A percentile compares a stretch with the other conserved stretches of the same genome.
Evolutionary conservation across 2,888 invertebrate genomes (phyloP).

Genomic region (Nomada ruficornis): DNA sequence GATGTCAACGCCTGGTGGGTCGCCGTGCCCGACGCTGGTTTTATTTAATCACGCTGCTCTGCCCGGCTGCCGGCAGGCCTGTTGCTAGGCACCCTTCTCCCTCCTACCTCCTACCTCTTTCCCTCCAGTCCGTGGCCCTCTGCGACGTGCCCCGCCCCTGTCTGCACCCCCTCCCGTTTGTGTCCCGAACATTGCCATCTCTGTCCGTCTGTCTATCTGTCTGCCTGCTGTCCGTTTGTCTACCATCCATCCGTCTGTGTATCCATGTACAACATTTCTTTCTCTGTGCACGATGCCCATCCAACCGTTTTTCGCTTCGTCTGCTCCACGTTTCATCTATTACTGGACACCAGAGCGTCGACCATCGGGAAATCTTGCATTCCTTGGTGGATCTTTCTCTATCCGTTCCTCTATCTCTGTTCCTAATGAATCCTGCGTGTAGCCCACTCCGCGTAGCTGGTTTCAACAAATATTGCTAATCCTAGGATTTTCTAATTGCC

Average conservation of each 20-base stretch:
- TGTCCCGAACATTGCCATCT: constrained; percentile 62
- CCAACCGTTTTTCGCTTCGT: constrained; percentile 39
- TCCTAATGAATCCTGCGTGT: not conserved
- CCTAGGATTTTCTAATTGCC: constrained; percentile 23
- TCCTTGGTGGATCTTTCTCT: constrained; percentile 36
- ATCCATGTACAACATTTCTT: constrained; percentile 25
- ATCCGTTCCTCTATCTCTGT: not conserved
- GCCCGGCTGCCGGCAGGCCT: constrained; percentile 78
- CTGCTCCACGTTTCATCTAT: constrained; percentile 65
- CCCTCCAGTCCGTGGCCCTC: constrained; percentile 68
- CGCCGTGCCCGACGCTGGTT: constrained; percentile 79
- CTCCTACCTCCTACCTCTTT: constrained; percentile 60
- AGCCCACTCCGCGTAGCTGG: not conserved
- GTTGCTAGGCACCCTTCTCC: constrained; percentile 83
- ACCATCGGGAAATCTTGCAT: constrained; percentile 68
- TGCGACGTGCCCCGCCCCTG: constrained; percentile 77
- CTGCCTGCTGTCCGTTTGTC: not conserved
- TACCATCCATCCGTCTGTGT: constrained; percentile 21
- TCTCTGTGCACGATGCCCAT: constrained; percentile 17
- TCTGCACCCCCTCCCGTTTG: constrained; percentile 68
- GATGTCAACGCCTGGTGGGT: constrained; percentile 81
- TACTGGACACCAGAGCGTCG: constrained; percentile 59
- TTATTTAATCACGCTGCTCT: constrained; percentile 82
- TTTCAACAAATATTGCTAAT: constrained; percentile 19
- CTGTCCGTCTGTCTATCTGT: constrained; percentile 38